Conservation (phyloP, 2,797 vertebrate species). For the Novumbra hubbsi region DNA sequence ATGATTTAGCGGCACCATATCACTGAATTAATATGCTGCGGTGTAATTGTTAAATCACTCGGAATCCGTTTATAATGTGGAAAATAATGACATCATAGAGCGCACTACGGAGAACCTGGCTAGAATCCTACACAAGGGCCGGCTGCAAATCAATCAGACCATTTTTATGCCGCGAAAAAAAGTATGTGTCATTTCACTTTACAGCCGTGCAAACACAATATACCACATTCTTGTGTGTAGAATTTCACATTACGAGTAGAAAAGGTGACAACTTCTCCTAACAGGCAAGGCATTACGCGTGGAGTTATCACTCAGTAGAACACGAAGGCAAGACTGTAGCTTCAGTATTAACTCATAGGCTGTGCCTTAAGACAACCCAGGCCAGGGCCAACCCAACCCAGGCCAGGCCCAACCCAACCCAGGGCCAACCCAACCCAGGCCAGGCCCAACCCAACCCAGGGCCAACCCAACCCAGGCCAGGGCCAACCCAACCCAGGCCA, state of each 20-base stretch:
- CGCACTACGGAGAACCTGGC: slow-evolving; percentile 65
- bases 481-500: slow-evolving; percentile 18
- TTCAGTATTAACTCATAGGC: background rate
- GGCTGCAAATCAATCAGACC: slow-evolving; percentile 67
- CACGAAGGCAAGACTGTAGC: slow-evolving; percentile 35
- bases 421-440: background rate
- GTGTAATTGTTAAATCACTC: slow-evolving; percentile 48
- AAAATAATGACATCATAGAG: slow-evolving; percentile 72
- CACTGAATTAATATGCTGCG: slow-evolving; percentile 57
- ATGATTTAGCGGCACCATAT: slow-evolving; percentile 66
- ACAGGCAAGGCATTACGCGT: slow-evolving; percentile 65
- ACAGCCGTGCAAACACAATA: slow-evolving; percentile 62
- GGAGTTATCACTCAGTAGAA: slow-evolving; percentile 58
- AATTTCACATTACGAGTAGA: slow-evolving; percentile 72
- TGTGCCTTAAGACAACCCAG: background rate
- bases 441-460: slow-evolving; percentile 23
- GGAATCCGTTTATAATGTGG: slow-evolving; percentile 51
- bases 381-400: slow-evolving; percentile 27
- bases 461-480: slow-evolving; percentile 21
- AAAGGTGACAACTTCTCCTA: slow-evolving; percentile 75
- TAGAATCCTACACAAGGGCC: slow-evolving; percentile 65
- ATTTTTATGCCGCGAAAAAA: slow-evolving; percentile 61
- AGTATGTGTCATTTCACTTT: slow-evolving; percentile 67
- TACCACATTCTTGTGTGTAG: slow-evolving; percentile 65
- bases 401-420: slow-evolving; percentile 24